Base-by-base conservation (phyloP, 2,888 invertebrate species). In the Campoletis raptor region DNA sequence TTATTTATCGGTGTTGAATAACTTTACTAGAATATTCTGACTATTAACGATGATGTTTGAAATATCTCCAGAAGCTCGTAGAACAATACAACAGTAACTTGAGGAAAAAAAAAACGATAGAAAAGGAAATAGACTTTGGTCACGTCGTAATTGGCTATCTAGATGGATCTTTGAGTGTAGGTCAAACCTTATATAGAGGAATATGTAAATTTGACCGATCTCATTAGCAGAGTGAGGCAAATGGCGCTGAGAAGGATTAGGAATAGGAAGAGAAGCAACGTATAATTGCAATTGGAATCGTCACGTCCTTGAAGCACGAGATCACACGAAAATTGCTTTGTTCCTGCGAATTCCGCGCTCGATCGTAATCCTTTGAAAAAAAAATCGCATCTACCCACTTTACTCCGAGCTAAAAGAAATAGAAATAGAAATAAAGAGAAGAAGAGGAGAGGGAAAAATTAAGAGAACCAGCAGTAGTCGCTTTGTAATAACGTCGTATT, bases 281-380 rank as follows among this genome's bases (percentile, higher is more conserved):
- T 36, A 54, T 72, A 57, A 83, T 83, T 72, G 52, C 45, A 83
- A 77, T n/a, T 24, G 42, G 45, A 72, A 70, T 78, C 30, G 70
- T 42, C n/a, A 48, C 30, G 69, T 82, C 69, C 82, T 64, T 45
- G 52, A 72, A 67, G 70, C 80, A 73, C 79, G 54, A 78, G 67
- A 74, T 80, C 66, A 9, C 30, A 74, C 74, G 74, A 84, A 73
- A 74, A 80, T 85, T 76, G 67, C 61, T 57, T 45, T 78, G 70
- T 83, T 83, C 83, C 83, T 70, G 77, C 70, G 40, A 77, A 61
- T 77, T 48, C 77, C 6, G 30, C 52, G 48, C 64, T 30, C 61
- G 72, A 48, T 72, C 61, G 21, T 78, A 52, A 72, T 52, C 61
- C 61, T 54, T 76, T 67, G 81, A 79, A 81, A 74, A 57, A 54